Evolutionary conservation across 2,113 vertebrate species (phyloP).

Genomic region (Octodon degus): DNA sequence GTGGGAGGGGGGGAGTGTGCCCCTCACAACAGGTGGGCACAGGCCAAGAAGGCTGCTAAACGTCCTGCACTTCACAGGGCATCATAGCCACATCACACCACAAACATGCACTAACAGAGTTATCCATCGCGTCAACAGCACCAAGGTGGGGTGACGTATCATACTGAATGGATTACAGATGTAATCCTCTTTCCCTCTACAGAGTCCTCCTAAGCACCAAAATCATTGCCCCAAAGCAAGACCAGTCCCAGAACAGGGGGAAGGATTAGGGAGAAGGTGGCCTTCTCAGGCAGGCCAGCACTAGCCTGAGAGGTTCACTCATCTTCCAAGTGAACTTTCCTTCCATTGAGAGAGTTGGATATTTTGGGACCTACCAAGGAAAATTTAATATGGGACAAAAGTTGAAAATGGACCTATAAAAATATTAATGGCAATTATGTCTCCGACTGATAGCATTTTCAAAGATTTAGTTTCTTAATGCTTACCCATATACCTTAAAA

Average conservation of each 20-base stretch:
- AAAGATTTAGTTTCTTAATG: constrained; percentile 18
- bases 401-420: background rate
- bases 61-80: background rate
- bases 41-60: background rate
- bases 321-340: background rate
- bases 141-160: background rate
- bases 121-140: background rate
- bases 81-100: background rate
- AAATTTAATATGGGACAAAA: background rate
- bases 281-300: background rate
- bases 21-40: background rate
- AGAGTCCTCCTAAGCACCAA: background rate
- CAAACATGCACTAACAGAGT: background rate
- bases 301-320: background rate
- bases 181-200: background rate
- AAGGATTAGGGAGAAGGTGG: background rate
- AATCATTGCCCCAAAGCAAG: background rate
- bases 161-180: background rate
- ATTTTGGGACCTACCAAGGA: background rate
- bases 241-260: background rate
- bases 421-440: background rate
- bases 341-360: background rate
- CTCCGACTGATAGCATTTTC: background rate
- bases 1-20: background rate
- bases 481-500: background rate